Conservation (phyloP, 92 coral and sea anemone genomes). For the Montipora capitata region DNA sequence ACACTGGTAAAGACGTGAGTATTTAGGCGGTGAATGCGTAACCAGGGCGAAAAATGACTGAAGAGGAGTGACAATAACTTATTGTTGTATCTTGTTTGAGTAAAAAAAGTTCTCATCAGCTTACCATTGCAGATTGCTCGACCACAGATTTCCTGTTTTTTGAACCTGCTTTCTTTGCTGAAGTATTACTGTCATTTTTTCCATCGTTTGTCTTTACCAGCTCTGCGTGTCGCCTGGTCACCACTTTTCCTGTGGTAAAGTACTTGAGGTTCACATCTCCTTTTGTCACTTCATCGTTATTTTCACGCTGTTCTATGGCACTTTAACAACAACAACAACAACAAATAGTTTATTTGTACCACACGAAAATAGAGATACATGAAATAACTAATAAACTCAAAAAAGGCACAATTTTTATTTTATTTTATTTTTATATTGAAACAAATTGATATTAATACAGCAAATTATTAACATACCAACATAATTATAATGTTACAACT, state of each 20-base stretch:
- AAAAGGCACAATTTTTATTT: too few species aligned
- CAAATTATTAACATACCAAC: too few species aligned
- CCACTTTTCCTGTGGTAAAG: constrained; percentile 50
- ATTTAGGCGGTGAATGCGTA: too few species aligned
- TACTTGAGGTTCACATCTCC: constrained; percentile 89
- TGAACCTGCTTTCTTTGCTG: constrained; percentile 71
- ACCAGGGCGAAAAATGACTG: too few species aligned
- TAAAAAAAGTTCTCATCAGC: not conserved
- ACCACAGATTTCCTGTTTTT: constrained; percentile 74
- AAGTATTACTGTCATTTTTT: constrained; percentile 68
- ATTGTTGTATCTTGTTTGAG: not conserved
- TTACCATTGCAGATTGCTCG: constrained; percentile 82
- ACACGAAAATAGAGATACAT: too few species aligned
- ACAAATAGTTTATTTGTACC: too few species aligned
- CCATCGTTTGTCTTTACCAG: constrained; percentile 81
- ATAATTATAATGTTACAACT: too few species aligned
- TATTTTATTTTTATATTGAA: too few species aligned
- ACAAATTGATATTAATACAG: too few species aligned
- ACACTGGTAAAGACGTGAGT: too few species aligned
- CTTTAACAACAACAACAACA: constrained; percentile 29
- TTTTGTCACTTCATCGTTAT: constrained; percentile 63
- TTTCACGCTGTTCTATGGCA: constrained; percentile 88
- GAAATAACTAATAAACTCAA: too few species aligned
- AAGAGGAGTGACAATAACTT: too few species aligned
- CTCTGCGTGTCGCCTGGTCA: constrained; percentile 93